Evolutionary conservation across 2,797 vertebrate species (phyloP).

Genomic region (Hippopotamyrus pictus): DNA sequence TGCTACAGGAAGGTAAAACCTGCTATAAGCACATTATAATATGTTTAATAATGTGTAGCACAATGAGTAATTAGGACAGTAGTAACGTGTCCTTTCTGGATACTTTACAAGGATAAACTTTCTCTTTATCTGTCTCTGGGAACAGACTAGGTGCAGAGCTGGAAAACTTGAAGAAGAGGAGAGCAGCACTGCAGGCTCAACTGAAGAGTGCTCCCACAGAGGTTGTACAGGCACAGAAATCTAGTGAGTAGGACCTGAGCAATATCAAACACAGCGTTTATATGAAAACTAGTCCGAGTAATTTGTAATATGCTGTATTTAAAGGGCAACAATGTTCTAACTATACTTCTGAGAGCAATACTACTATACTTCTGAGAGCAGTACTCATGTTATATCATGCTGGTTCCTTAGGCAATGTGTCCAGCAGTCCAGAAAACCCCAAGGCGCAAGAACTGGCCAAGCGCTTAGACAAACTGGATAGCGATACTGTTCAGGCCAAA

Average conservation of each 20-base stretch:
- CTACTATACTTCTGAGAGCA: not conserved
- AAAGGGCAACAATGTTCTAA: not conserved
- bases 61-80: not conserved
- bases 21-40: not conserved
- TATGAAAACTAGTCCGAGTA: not conserved
- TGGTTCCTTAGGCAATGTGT: constrained; percentile 42
- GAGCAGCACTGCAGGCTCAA: constrained; percentile 52
- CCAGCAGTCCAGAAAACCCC: constrained; percentile 55
- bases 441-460: constrained; percentile 61
- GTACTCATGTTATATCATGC: not conserved
- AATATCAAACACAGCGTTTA: not conserved
- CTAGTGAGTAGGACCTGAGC: constrained; percentile 43
- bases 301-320: not conserved
- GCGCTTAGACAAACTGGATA: constrained; percentile 67
- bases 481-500: constrained; percentile 66
- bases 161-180: constrained; percentile 71
- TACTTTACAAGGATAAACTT: not conserved
- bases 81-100: not conserved
- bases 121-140: not conserved
- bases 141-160: constrained; percentile 76
- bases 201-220: constrained; percentile 61
- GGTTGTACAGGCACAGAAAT: constrained; percentile 34
- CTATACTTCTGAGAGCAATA: not conserved
- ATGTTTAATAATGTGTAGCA: not conserved
- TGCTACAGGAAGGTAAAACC: not conserved